Conservation (phyloP, 2,113 vertebrate genomes). For the Trogon surrucura region DNA sequence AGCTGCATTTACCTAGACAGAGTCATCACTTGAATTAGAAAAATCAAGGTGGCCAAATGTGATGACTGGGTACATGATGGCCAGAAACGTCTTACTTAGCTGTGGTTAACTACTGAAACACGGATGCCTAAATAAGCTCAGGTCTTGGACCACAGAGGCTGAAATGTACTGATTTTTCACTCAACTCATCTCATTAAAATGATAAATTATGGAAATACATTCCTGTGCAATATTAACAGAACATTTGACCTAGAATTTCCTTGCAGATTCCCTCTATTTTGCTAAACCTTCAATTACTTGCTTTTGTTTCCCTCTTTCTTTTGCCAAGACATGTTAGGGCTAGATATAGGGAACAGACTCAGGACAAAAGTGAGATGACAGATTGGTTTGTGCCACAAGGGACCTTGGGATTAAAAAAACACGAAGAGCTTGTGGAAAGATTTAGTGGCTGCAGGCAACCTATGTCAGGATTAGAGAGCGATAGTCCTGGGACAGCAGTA, state of each 20-base stretch:
- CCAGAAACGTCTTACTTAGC: background rate
- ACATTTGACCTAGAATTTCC: background rate
- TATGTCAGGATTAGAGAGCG: slow-evolving; percentile 39
- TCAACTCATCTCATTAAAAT: background rate
- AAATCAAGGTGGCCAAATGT: background rate
- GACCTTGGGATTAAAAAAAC: background rate
- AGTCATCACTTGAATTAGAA: background rate
- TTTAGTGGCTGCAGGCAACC: slow-evolving; percentile 44
- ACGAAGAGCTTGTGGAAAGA: background rate
- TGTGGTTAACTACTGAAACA: background rate
- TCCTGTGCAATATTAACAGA: background rate
- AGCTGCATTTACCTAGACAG: background rate
- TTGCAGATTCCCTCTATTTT: background rate
- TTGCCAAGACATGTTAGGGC: slow-evolving; percentile 42
- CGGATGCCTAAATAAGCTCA: background rate
- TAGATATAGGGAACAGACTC: background rate
- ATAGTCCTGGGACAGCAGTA: slow-evolving; percentile 45
- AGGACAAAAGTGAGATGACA: slow-evolving; percentile 59
- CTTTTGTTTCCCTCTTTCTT: slow-evolving; percentile 19
- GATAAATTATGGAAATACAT: background rate
- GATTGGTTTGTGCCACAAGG: slow-evolving; percentile 47
- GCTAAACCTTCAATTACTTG: background rate
- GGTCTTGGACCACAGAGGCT: background rate
- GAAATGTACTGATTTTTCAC: background rate
- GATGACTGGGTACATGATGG: background rate